These are phyloP conservation scores for Hippoglossus stenolepis DNA, from an alignment of 2,113 vertebrate species.

Conservation along the genomic window DNA sequence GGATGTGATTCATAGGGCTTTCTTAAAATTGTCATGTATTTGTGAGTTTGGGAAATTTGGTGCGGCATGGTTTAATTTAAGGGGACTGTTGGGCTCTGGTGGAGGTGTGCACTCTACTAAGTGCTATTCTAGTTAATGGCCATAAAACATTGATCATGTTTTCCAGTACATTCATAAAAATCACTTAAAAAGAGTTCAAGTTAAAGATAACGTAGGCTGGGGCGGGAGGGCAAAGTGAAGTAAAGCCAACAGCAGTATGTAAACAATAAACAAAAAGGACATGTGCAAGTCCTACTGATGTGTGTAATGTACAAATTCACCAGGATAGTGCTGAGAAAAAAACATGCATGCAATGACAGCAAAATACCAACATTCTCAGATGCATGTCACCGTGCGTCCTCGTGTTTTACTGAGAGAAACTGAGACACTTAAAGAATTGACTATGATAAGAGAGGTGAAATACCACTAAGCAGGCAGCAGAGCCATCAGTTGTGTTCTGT, in stretches of 20 bases:
- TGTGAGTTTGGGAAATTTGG: no score
- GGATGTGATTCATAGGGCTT: no score
- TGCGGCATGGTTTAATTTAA: neutral
- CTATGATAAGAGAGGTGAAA: constrained; percentile 5
- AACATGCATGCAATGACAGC: constrained; percentile 48
- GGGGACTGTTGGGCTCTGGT: neutral
- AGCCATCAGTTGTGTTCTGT: constrained; percentile 34
- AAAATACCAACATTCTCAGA: constrained; percentile 39
- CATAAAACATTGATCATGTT: neutral
- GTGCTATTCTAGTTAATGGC: neutral
- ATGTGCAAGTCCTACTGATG: neutral
- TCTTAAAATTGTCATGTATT: no score
- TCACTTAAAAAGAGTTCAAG: neutral
- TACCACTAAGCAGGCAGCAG: constrained; percentile 42
- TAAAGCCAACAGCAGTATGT: neutral
- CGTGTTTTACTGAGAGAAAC: constrained; percentile 23
- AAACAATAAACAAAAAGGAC: constrained; percentile 2
- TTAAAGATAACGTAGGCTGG: neutral
- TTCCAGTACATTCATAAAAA: neutral
- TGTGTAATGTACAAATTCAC: constrained; percentile 8
- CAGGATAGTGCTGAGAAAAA: constrained; percentile 20
- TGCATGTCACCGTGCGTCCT: constrained; percentile 12
- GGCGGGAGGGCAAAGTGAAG: neutral
- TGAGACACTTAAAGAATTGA: constrained; percentile 14
- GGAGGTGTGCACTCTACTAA: no score